These are phyloP conservation scores for Cistogaster globosa DNA, from an alignment of 2,888 invertebrate species.

Conservation along the genomic window DNA sequence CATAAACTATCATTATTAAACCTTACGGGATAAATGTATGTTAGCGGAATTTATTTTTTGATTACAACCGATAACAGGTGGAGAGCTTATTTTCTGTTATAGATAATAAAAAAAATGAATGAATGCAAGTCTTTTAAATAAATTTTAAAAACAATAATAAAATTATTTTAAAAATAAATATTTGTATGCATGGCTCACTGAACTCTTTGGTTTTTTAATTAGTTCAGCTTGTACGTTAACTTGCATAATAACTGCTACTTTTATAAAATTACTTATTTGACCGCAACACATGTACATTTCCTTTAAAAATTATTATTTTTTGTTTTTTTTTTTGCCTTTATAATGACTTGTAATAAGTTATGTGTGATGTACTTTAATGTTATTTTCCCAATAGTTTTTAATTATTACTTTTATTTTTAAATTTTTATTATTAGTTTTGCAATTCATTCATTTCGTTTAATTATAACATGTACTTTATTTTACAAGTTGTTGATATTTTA, in stretches of 20 bases:
- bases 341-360: not conserved
- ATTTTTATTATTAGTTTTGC: slow-evolving; percentile 21
- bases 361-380: slow-evolving; percentile 3
- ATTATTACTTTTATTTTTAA: slow-evolving; percentile 32
- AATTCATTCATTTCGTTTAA: not conserved
- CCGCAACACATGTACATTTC: slow-evolving; percentile 24
- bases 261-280: slow-evolving; percentile 13
- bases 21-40: too few relatives aligned
- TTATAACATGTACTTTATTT: slow-evolving; percentile 4
- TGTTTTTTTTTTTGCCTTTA: slow-evolving; percentile 20
- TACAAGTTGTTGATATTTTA: not conserved
- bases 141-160: too few relatives aligned
- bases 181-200: too few relatives aligned
- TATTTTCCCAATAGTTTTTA: slow-evolving; percentile 27
- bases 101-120: too few relatives aligned
- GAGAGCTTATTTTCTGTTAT: too few relatives aligned
- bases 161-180: too few relatives aligned
- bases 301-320: slow-evolving; percentile 11
- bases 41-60: too few relatives aligned
- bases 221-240: not conserved
- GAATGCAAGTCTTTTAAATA: too few relatives aligned
- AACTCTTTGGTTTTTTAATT: too few relatives aligned
- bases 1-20: too few relatives aligned
- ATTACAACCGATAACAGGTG: too few relatives aligned
- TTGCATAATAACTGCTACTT: slow-evolving; percentile 6